Base-by-base conservation (phyloP, 2,888 invertebrate genomes). In the Parnassius glacialis region DNA sequence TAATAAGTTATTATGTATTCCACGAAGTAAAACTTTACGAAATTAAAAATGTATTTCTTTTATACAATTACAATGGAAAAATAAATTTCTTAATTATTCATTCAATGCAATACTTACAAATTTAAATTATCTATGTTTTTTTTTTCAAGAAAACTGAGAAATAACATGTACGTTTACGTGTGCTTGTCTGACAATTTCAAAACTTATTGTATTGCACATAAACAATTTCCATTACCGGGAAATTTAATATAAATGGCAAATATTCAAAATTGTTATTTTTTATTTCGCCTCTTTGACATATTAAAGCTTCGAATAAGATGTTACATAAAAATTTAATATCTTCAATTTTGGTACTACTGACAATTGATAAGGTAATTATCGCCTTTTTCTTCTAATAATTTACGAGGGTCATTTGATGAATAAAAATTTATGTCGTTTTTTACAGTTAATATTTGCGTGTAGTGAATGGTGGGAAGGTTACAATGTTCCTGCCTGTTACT, bases 181-280 rank as follows among this genome's bases (percentile, higher is more conserved):
- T 58, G 52, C 11, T 11, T 58, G 54, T 51, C 41, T 45, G 51
- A 45, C 13, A 52, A 16, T 62, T 62, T 54, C 62, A 51, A 59
- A 62, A 59, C 54, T 47, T 58, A 50, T 50, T 3, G 41, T 54
- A 54, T 62, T 62, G 43, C 58, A 62, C 44, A 58, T 47, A 44
- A 10, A 48, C 47, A 52, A 44, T 44, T 62, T 44, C 13, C n/a
- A 53, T 52, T 48, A 47, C 34, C 20, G 9, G 44, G 20, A 62
- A 57, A 51, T 58, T n/a, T 59, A 25, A 62, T 62, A 62, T 59
- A 62, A 59, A 55, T 62, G 54, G 47, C 62, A 62, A 59, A 55
- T 20, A 44, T 41, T 25, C 20, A 34, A 10, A 58, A 20, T 47
- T n/a, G 10, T 34, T 34, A 34, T 5, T 42, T 44, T 59, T 62